Conservation (phyloP, 92 coral and sea anemone species). For the Desmophyllum pertusum region DNA sequence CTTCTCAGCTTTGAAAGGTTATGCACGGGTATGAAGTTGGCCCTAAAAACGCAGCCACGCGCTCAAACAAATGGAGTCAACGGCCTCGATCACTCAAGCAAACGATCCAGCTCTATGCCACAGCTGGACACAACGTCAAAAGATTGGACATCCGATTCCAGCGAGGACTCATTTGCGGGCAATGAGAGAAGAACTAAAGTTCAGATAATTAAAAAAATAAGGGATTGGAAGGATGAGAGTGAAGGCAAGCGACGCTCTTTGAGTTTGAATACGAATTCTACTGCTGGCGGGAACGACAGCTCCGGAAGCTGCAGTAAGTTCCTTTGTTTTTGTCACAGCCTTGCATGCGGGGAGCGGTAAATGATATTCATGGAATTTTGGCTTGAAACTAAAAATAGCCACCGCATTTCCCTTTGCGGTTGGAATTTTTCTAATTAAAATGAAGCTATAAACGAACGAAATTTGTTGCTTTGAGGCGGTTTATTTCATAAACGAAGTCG, state of each 20-base stretch:
- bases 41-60: constrained; percentile 59
- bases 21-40: constrained; percentile 84
- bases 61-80: constrained; percentile 12
- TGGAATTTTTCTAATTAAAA: constrained; percentile 32
- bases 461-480: not conserved
- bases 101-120: constrained; percentile 68
- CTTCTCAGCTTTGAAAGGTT: constrained; percentile 84
- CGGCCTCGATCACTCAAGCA: constrained; percentile 35
- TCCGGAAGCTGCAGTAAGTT: constrained; percentile 52
- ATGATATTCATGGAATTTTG: constrained; percentile 43
- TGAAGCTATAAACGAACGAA: not conserved
- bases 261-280: constrained; percentile 32
- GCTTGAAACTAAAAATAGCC: constrained; percentile 16
- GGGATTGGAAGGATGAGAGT: constrained; percentile 55
- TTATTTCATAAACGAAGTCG: constrained; percentile 7
- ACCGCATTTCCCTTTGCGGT: constrained; percentile 7
- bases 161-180: constrained; percentile 68
- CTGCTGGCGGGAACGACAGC: constrained; percentile 28
- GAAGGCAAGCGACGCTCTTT: constrained; percentile 54
- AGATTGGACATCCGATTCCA: constrained; percentile 78
- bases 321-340: constrained; percentile 32
- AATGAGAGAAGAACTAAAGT: constrained; percentile 59
- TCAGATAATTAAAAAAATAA: constrained; percentile 66
- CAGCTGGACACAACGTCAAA: constrained; percentile 53
- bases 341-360: not conserved